Conservation (phyloP, 2,797 vertebrate genomes). For the Enteromius afrohamiltoni region DNA sequence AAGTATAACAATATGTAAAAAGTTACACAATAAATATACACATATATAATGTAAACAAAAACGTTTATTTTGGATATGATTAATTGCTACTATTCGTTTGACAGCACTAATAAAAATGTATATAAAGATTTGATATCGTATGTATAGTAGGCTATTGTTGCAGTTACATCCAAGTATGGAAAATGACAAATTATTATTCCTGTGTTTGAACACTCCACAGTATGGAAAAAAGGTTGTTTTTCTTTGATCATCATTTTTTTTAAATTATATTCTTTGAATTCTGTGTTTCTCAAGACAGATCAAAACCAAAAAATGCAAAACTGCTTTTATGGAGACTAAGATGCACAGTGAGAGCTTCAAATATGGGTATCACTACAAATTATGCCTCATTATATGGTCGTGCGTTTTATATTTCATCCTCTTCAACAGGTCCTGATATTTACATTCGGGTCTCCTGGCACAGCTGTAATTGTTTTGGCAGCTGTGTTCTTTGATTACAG, state of each 20-base stretch:
- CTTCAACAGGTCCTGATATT: constrained; percentile 10
- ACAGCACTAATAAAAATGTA: no score
- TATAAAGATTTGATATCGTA: no score
- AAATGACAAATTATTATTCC: no score
- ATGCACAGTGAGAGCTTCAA: neutral
- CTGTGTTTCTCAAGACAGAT: neutral
- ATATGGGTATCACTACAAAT: neutral
- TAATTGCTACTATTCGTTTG: no score
- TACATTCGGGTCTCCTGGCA: constrained; percentile 30
- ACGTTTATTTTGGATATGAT: no score
- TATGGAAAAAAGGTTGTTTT: no score
- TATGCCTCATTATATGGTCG: neutral
- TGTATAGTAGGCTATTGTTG: no score
- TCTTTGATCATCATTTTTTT: neutral
- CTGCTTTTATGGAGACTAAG: neutral
- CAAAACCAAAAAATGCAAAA: neutral
- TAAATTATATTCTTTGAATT: no score
- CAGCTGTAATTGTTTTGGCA: constrained; percentile 45
- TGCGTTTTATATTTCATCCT: neutral
- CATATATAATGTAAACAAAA: no score
- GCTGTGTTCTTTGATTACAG: constrained; percentile 34
- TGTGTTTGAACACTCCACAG: neutral
- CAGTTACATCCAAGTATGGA: no score
- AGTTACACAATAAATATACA: no score
- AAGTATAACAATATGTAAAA: neutral